Percentiles rank a stretch among this genome's conserved stretches.
These are phyloP conservation scores for Lampris megalopsis DNA, from an alignment of 2,113 vertebrate genomes.

Conservation along the genomic window DNA sequence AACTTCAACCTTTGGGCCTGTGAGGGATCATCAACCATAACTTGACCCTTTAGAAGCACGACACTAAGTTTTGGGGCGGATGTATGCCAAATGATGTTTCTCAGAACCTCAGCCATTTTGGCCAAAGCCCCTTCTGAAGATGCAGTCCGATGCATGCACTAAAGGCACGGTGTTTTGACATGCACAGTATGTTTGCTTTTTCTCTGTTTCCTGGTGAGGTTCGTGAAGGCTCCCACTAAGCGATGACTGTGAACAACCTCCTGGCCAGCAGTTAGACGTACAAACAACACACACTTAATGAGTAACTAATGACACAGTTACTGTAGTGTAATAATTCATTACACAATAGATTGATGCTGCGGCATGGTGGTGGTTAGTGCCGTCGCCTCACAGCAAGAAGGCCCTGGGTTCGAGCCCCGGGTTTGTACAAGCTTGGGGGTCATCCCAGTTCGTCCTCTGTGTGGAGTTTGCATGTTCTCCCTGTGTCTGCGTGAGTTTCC, in stretches of 20 bases:
- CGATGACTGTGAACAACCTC: slow-evolving; percentile 10
- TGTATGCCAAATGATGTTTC: slow-evolving; percentile 52
- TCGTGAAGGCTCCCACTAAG: slow-evolving; percentile 13
- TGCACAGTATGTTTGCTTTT: slow-evolving; percentile 39
- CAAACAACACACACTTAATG: not conserved
- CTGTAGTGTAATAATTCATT: not conserved
- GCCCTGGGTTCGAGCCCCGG: too few species aligned
- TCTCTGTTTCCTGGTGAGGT: slow-evolving; percentile 18
- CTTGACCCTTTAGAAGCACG: slow-evolving; percentile 33
- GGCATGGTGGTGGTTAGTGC: too few species aligned
- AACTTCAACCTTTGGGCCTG: slow-evolving; percentile 20
- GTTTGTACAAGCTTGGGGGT: too few species aligned
- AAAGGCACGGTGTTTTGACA: slow-evolving; percentile 46
- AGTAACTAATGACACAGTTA: too few species aligned
- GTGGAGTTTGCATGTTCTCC: too few species aligned
- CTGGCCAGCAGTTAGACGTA: slow-evolving; percentile 4
- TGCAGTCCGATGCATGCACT: slow-evolving; percentile 17
- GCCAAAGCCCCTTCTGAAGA: slow-evolving; percentile 32
- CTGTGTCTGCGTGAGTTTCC: too few species aligned
- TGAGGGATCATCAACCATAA: slow-evolving; percentile 48
- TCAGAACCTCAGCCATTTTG: slow-evolving; percentile 24
- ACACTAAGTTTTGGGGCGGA: slow-evolving; percentile 43
- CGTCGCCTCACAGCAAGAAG: too few species aligned
- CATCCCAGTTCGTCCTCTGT: too few species aligned
- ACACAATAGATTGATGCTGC: too few species aligned